These are phyloP conservation scores for Dicroscelio sp. DNA, from an alignment of 2,888 invertebrate species.

Conservation along the genomic window DNA sequence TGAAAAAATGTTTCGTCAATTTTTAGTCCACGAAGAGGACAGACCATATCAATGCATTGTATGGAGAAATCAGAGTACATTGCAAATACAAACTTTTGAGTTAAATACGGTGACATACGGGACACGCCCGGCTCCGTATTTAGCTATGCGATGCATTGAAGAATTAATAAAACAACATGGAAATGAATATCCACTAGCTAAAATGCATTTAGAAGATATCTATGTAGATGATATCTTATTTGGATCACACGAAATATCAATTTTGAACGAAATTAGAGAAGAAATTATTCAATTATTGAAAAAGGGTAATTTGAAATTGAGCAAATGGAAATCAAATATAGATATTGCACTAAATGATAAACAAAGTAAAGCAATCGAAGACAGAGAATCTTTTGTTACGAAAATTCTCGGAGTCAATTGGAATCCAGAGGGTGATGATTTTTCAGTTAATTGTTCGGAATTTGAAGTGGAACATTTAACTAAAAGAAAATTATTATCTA, in stretches of 20 bases:
- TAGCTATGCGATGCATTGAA: not conserved
- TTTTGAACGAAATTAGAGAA: not conserved
- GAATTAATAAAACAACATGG: not conserved
- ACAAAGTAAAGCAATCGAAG: too few relatives aligned
- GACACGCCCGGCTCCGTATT: not conserved
- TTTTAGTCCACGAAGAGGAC: not conserved
- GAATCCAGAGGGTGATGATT: too few relatives aligned
- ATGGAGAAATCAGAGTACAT: not conserved
- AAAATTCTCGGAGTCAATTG: too few relatives aligned
- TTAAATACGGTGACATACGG: not conserved
- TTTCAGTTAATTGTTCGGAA: too few relatives aligned
- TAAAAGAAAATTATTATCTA: too few relatives aligned
- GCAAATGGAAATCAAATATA: not conserved
- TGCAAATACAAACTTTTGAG: not conserved
- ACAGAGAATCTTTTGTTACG: too few relatives aligned
- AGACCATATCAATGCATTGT: not conserved
- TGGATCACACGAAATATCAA: not conserved
- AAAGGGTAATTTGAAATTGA: not conserved
- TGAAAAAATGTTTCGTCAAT: not conserved
- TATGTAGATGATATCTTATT: too few relatives aligned
- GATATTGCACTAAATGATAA: not conserved
- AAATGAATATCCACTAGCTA: not conserved
- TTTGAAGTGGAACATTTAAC: too few relatives aligned
- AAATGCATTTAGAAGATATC: not conserved
- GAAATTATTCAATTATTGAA: too few relatives aligned